Evolutionary conservation across 1,140 invertebrate species (phyloP).

Genomic region (Galendromus occidentalis): DNA sequence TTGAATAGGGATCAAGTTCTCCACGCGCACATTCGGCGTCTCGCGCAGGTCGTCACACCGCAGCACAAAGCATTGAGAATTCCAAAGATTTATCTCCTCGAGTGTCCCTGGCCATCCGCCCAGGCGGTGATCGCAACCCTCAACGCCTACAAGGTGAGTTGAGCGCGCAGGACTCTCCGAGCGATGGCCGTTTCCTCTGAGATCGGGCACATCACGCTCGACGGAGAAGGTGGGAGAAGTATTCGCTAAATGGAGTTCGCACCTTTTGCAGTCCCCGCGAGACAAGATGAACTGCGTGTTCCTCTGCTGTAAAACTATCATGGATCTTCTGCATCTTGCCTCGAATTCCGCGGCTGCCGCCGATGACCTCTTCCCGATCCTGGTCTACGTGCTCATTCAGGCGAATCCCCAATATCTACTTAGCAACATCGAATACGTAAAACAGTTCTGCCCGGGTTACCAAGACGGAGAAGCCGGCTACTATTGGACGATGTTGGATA

Average conservation of each 20-base stretch:
- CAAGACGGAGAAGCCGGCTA: slow-evolving; percentile 81
- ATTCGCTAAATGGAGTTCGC: too few relatives aligned
- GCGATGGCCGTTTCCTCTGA: too few relatives aligned
- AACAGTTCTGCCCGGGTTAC: slow-evolving; percentile 63
- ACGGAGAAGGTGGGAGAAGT: too few relatives aligned
- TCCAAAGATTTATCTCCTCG: slow-evolving; percentile 56
- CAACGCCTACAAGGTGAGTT: slow-evolving; percentile 60
- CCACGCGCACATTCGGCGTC: slow-evolving; percentile 64
- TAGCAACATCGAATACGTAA: slow-evolving; percentile 92
- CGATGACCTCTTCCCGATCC: slow-evolving; percentile 86
- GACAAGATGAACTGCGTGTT: slow-evolving; percentile 79
- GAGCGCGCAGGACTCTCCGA: too few relatives aligned
- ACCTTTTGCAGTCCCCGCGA: slow-evolving; percentile 42
- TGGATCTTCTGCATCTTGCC: slow-evolving; percentile 68
- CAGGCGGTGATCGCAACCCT: slow-evolving; percentile 78
- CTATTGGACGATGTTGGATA: slow-evolving; percentile 95
- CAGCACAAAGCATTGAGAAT: slow-evolving; percentile 61
- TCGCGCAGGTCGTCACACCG: slow-evolving; percentile 55
- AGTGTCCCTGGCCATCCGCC: slow-evolving; percentile 91
- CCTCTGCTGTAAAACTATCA: slow-evolving; percentile 65
- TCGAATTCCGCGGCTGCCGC: slow-evolving; percentile 64
- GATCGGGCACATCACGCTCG: too few relatives aligned
- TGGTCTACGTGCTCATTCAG: slow-evolving; percentile 91
- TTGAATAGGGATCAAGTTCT: slow-evolving; percentile 71
- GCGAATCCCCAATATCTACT: slow-evolving; percentile 80